Evolutionary conservation across 2,888 invertebrate species (phyloP), one percentile per base, ranked within the genome.

Genomic region (Xestoiulus laeticollis): DNA sequence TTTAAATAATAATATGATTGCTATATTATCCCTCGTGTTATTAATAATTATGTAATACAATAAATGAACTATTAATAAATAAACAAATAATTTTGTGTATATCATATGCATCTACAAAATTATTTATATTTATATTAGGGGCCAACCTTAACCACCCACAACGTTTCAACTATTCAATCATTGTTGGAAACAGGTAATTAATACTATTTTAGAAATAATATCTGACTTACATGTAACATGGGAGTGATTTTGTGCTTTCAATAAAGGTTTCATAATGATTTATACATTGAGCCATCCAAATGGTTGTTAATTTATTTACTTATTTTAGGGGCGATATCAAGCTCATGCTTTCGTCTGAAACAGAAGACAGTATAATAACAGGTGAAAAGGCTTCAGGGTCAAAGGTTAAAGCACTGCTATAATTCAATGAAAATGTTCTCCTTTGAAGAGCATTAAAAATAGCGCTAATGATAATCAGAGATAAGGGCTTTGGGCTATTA

Each of bases 401-500:
- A 53, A 53, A 53, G 53, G 53, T 53, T n/a, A n/a, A 53, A 53
- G 53, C 53, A 19, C 53, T n/a, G 53, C 53, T 16, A 53, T 53
- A 53, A 53, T 53, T 53, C 53, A 53, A 53, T 5, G 6, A 10
- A 53, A 53, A 53, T 53, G 53, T 30, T 83, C 33, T 83, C 83
- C 30, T 83, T 83, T 83, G 30, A 83, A 83, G 53, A 83, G 83
- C 30, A 83, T 83, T 33, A 33, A 83, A 82, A 83, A 83, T 33
- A 53, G 53, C 53, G 53, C 83, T 83, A 83, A 83, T 83, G 83
- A 83, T 33, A 83, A 83, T 83, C 32, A 83, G 83, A 12, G 83
- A 30, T 26, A 19, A n/a, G 8, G 83, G 83, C 83, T 83, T 14
- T n/a, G 83, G 33, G 83, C 83, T 26, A 83, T 19, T n/a, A 26